phyloP scores from a whole-genome alignment of 30 jellyfish, hydroid and myxozoan genomes.

The Pseudorhiza aurosa region DNA sequence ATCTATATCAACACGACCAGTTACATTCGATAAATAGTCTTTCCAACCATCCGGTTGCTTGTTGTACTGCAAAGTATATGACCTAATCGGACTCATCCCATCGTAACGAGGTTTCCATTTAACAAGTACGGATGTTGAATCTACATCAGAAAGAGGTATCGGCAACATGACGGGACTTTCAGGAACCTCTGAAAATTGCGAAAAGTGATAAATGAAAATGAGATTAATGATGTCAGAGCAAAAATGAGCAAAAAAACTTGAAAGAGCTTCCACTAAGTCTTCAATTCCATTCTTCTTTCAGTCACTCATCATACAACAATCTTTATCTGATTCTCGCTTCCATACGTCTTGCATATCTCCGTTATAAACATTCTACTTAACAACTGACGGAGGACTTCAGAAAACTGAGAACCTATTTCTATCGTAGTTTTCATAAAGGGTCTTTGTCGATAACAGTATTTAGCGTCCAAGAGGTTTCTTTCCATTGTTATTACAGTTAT shows the following conservation, averaged over 20 bases:
- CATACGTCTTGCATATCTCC: too few relatives aligned
- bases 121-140: conserved; percentile 73
- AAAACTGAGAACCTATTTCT: too few relatives aligned
- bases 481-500: too few relatives aligned
- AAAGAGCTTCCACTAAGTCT: too few relatives aligned
- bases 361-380: too few relatives aligned
- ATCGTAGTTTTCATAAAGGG: too few relatives aligned
- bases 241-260: not conserved
- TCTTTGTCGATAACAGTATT: too few relatives aligned
- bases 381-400: too few relatives aligned
- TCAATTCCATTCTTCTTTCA: too few relatives aligned
- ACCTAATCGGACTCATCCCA: conserved; percentile 87
- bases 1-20: conserved; percentile 56
- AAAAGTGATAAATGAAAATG: not conserved
- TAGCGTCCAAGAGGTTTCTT: too few relatives aligned
- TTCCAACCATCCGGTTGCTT: conserved; percentile 84
- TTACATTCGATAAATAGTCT: conserved; percentile 49
- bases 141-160: conserved; percentile 71
- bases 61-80: conserved; percentile 80
- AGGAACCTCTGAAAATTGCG: conserved; percentile 74
- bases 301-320: too few relatives aligned
- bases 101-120: conserved; percentile 88
- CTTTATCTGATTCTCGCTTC: too few relatives aligned
- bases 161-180: conserved; percentile 92
- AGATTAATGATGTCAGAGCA: not conserved